A percentile compares a stretch with the other conserved stretches of the same genome.
These are phyloP conservation scores for Theretra japonica DNA, from an alignment of 2,888 invertebrate genomes.

Conservation along the genomic window DNA sequence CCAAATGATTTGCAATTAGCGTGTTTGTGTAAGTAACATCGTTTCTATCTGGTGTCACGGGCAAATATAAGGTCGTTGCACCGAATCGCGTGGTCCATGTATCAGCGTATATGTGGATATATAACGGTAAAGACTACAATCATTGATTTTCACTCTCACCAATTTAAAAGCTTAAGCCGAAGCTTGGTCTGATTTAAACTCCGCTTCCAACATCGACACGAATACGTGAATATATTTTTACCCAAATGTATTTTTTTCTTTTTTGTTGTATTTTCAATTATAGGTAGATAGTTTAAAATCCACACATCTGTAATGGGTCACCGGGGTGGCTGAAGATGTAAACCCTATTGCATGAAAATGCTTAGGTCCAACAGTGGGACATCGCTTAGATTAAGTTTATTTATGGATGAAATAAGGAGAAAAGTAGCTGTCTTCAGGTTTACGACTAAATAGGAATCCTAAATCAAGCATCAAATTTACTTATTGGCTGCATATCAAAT, in stretches of 20 bases:
- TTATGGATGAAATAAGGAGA: too few species aligned
- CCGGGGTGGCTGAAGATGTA: too few species aligned
- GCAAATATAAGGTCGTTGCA: slow-evolving; percentile 27
- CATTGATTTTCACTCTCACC: slow-evolving; percentile 19
- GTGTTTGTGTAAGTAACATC: slow-evolving; percentile 21
- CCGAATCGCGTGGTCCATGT: slow-evolving; percentile 17
- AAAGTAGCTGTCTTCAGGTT: too few species aligned
- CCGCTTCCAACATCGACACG: not conserved
- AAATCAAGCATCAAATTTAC: not conserved
- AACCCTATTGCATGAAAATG: too few species aligned
- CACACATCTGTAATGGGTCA: too few species aligned
- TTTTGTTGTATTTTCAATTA: too few species aligned
- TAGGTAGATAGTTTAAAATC: too few species aligned
- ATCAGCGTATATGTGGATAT: slow-evolving; percentile 30
- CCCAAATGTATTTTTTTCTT: too few species aligned
- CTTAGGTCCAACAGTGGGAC: too few species aligned
- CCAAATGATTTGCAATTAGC: not conserved
- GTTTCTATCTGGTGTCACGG: slow-evolving; percentile 2
- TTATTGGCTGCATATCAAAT: not conserved
- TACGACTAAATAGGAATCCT: too few species aligned
- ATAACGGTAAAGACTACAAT: slow-evolving; percentile 27
- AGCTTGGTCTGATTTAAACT: slow-evolving; percentile 13
- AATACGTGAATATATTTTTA: not conserved
- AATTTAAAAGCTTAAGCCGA: slow-evolving; percentile 23
- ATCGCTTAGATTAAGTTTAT: too few species aligned